Evolutionary conservation across 1,140 invertebrate species (phyloP).

Genomic region (Gryon sp.): DNA sequence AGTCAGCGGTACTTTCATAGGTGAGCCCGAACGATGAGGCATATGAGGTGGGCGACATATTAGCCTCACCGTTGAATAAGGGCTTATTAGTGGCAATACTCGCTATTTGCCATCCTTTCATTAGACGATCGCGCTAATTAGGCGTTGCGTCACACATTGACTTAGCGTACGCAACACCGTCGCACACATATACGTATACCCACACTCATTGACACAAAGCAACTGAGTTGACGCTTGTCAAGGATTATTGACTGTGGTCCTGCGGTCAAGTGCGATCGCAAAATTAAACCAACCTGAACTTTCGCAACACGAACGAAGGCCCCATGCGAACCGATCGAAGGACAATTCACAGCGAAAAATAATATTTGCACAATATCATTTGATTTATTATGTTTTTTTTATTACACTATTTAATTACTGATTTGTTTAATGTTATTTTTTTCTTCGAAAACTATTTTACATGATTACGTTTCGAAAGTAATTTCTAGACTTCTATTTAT

Average conservation of each 20-base stretch:
- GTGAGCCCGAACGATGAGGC: conserved; percentile 37
- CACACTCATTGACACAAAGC: no score
- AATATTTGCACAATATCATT: background rate
- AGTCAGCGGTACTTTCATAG: conserved; percentile 59
- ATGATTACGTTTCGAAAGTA: no score
- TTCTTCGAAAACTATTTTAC: no score
- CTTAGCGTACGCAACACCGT: conserved; percentile 20
- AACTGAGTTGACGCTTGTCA: conserved; percentile 14
- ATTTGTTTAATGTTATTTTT: no score
- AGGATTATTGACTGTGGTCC: conserved; percentile 48
- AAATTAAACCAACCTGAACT: conserved; percentile 30
- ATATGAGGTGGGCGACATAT: conserved; percentile 55
- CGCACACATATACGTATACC: no score
- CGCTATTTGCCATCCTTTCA: conserved; percentile 47
- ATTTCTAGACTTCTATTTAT: no score
- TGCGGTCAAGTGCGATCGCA: conserved; percentile 37
- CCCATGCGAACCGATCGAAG: background rate
- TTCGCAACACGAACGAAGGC: conserved; percentile 19
- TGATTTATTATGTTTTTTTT: no score
- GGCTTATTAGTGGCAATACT: conserved; percentile 47
- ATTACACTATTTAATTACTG: no score
- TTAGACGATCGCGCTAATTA: conserved; percentile 53
- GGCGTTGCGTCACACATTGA: conserved; percentile 38
- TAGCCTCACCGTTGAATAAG: conserved; percentile 50
- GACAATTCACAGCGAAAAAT: conserved; percentile 1